A percentile compares a stretch with the other conserved stretches of the same genome.
These are phyloP conservation scores for Zapus hudsonius DNA, from an alignment of 2,113 vertebrate genomes.

Conservation along the genomic window DNA sequence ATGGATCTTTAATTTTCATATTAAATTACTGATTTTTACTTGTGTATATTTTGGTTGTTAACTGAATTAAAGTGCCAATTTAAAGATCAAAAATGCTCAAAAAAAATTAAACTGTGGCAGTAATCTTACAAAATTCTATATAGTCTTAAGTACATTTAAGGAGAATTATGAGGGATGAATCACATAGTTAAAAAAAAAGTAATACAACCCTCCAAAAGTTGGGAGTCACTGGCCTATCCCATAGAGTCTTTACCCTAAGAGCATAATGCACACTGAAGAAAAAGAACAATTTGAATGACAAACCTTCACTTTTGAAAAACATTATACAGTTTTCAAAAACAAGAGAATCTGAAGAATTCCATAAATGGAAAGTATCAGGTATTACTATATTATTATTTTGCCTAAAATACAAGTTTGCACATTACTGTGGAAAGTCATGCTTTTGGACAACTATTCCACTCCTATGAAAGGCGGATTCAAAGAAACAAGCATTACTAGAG, in stretches of 20 bases:
- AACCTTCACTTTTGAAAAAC: slow-evolving; percentile 1
- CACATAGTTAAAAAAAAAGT: not conserved
- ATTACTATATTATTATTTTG: not conserved
- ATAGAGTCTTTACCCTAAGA: not conserved
- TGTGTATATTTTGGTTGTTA: slow-evolving; percentile 56
- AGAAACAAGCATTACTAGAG: not conserved
- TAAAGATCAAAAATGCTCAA: no score
- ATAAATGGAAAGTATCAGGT: not conserved
- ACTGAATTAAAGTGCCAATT: slow-evolving; percentile 50
- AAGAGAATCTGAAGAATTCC: not conserved
- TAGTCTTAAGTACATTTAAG: not conserved
- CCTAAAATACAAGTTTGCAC: not conserved
- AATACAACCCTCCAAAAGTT: not conserved
- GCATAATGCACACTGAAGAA: not conserved
- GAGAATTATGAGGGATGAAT: not conserved
- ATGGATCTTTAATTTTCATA: slow-evolving; percentile 67
- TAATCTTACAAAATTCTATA: slow-evolving; percentile 33
- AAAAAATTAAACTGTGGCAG: not conserved
- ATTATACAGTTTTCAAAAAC: not conserved
- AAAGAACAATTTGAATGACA: not conserved
- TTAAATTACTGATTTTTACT: slow-evolving; percentile 55
- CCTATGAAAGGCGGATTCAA: not conserved
- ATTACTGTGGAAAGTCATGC: not conserved
- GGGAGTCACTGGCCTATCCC: not conserved
- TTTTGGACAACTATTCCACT: not conserved